Evolutionary conservation across 2,797 vertebrate genomes (phyloP).

Genomic region (Spondyliosoma cantharus): DNA sequence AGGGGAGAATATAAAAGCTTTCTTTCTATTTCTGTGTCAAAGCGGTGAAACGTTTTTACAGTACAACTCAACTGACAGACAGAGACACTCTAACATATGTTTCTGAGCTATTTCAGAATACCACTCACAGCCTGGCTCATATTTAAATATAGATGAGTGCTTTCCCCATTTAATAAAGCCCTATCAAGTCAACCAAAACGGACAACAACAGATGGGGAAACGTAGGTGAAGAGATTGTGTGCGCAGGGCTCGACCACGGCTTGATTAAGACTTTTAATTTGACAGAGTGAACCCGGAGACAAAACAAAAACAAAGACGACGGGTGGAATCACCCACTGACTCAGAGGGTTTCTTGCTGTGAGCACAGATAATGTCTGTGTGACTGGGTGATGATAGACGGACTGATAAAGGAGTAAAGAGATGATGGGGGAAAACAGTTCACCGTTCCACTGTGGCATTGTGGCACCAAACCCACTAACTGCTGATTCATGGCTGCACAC

Average conservation of each 20-base stretch:
- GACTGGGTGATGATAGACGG: constrained; percentile 32
- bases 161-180: constrained; percentile 63
- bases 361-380: constrained; percentile 31
- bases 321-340: constrained; percentile 34
- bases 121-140: constrained; percentile 57
- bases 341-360: constrained; percentile 27
- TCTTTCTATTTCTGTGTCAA: constrained; percentile 59
- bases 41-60: constrained; percentile 45
- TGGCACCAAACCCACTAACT: constrained; percentile 47
- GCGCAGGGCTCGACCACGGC: constrained; percentile 34
- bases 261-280: constrained; percentile 70
- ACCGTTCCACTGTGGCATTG: constrained; percentile 45
- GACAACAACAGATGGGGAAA: constrained; percentile 67
- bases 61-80: constrained; percentile 40
- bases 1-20: constrained; percentile 1
- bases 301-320: constrained; percentile 61
- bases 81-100: constrained; percentile 52
- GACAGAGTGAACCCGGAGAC: constrained; percentile 49
- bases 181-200: constrained; percentile 62
- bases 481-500: constrained; percentile 66
- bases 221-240: constrained; percentile 32
- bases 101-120: constrained; percentile 62
- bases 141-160: constrained; percentile 80
- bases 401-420: constrained; percentile 51
- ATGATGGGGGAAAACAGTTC: constrained; percentile 46